A percentile compares a stretch with the other conserved stretches of the same genome.
Evolutionary conservation across 2,113 vertebrate genomes (phyloP).

Genomic region (Poicephalus meyeri): DNA sequence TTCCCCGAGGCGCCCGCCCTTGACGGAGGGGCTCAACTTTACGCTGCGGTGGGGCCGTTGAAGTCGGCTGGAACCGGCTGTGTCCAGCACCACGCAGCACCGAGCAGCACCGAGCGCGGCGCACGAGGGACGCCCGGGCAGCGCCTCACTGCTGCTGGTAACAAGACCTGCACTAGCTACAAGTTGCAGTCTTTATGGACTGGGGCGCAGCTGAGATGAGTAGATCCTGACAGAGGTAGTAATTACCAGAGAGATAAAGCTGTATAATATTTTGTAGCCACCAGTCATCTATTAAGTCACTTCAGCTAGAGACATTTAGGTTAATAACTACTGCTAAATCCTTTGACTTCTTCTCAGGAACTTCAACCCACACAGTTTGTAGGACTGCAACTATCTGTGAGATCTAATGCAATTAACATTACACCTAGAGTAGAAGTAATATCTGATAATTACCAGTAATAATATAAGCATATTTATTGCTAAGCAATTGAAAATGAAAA

Average conservation of each 20-base stretch:
- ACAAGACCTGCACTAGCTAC: not conserved
- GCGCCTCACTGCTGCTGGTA: not conserved
- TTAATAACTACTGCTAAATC: not conserved
- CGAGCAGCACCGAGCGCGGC: fast-evolving
- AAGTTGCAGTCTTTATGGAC: too few relatives aligned
- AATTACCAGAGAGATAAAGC: not conserved
- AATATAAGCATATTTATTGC: not conserved
- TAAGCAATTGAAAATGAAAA: not conserved
- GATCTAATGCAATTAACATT: not conserved
- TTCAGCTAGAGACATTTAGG: not conserved
- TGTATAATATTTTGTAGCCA: not conserved
- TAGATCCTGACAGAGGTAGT: not conserved
- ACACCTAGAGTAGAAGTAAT: not conserved
- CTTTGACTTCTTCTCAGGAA: not conserved
- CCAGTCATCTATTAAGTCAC: not conserved
- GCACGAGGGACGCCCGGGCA: not conserved
- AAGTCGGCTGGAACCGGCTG: too few relatives aligned
- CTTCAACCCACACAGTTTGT: not conserved
- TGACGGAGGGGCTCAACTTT: not conserved
- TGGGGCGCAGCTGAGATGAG: too few relatives aligned
- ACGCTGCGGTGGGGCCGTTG: not conserved
- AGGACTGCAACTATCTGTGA: not conserved
- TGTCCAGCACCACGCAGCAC: not conserved
- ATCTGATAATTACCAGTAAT: not conserved
- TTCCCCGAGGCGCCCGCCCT: not conserved